Percentiles rank a stretch among this genome's conserved stretches.
phyloP scores from a whole-genome alignment of 2,888 invertebrate genomes.

The Cataglyphis albicans region DNA sequence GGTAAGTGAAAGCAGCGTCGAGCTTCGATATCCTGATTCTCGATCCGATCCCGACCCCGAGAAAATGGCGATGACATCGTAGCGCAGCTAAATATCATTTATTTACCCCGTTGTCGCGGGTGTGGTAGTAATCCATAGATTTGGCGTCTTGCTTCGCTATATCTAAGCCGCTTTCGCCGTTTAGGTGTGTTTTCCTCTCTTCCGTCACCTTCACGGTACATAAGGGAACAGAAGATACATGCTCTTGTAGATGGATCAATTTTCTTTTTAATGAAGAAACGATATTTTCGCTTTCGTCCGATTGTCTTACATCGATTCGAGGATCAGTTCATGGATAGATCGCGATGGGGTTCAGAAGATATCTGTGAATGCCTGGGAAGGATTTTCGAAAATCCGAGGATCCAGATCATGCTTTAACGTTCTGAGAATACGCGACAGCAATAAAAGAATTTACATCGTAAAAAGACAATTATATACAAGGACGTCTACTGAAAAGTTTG shows the following conservation, averaged over 20 bases:
- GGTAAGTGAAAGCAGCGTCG: conserved; percentile 48
- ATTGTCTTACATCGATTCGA: conserved; percentile 11
- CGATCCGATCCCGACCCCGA: conserved; percentile 43
- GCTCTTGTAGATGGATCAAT: background rate
- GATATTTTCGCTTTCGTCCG: background rate
- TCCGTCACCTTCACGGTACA: conserved; percentile 43
- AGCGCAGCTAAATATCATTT: conserved; percentile 45
- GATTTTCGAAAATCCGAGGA: conserved; percentile 13
- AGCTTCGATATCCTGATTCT: conserved; percentile 47
- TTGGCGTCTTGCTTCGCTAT: conserved; percentile 41
- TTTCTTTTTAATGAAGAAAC: background rate
- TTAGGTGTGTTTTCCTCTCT: conserved; percentile 18
- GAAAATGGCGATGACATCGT: conserved; percentile 45
- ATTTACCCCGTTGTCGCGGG: conserved; percentile 17
- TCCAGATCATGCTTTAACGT: background rate
- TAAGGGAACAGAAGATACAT: conserved; percentile 14
- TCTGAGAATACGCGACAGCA: conserved; percentile 4
- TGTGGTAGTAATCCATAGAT: conserved; percentile 26
- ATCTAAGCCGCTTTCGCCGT: conserved; percentile 25
- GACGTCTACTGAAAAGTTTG: background rate
- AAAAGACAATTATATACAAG: background rate
- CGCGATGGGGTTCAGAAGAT: background rate
- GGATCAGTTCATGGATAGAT: conserved; percentile 2
- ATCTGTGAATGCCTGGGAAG: background rate
- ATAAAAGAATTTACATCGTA: background rate